Evolutionary conservation across 2,113 vertebrate species (phyloP), one percentile per base, ranked within the genome.

Genomic region (Orthonyx spaldingii): DNA sequence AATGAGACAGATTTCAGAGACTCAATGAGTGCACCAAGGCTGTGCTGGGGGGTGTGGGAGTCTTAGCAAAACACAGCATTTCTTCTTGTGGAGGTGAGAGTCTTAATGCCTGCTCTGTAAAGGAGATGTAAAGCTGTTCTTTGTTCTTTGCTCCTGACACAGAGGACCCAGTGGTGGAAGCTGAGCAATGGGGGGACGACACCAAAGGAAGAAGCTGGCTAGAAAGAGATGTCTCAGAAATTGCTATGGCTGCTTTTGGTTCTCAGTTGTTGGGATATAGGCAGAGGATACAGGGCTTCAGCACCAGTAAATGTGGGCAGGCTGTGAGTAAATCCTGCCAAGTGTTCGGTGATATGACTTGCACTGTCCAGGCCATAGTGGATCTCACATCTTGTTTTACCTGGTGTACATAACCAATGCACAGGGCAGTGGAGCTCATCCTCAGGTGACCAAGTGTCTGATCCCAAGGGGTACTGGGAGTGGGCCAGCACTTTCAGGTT

Each of bases 81-180:
- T 71, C 32, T 32, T 19, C 26, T 22, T 15, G 8, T 4, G 1
- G 7, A 27, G 12, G 4, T 0, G 0, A 42, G 12, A 70, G 4
- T 16, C 44, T 39, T 42, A 26, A 35, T 30, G 6, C 7, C 23
- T 42, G 39, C 66, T 35, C 17, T n/a, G 13, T 41, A 75, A n/a
- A 85, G 13, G n/a, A 65, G 60, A 26, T 24, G 2, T 41, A 57
- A 70, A 57, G 18, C 42, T 71, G 47, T 68, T 69, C 28, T 53
- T 84, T 42, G 32, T 26, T 14, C 15, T n/a, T n/a, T 32, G 24
- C 19, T 79, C 16, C 52, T 53, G 35, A 20, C 10, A 49, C 7
- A 14, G 2, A 50, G 33, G 17, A 71, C 8, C 13, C 42, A 23
- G 12, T 7, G 10, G 32, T 44, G 21, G 10, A 41, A 82, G 32